Conservation (phyloP, 23 tunicate species). For the Clavelina lepadiformis region DNA sequence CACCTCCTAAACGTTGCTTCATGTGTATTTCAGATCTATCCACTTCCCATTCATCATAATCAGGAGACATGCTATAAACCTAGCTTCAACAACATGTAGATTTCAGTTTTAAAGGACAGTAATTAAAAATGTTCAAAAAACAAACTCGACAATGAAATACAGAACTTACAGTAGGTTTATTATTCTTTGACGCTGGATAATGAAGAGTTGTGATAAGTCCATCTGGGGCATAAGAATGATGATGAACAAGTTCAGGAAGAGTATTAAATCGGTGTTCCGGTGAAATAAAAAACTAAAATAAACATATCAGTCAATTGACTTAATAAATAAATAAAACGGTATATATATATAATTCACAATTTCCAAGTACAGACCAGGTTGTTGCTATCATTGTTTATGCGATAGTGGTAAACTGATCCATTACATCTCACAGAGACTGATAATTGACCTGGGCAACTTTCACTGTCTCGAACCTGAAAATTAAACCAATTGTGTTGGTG, state of each 20-base stretch:
- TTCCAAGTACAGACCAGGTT: conserved; percentile 20
- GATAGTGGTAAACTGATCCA: conserved; percentile 83
- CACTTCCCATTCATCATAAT: conserved; percentile 79
- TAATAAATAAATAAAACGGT: not conserved
- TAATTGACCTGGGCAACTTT: conserved; percentile 83
- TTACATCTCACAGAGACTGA: conserved; percentile 85
- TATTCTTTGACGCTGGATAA: conserved; percentile 77
- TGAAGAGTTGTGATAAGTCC: conserved; percentile 75
- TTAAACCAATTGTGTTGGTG: not conserved
- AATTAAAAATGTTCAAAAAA: not conserved
- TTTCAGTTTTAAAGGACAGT: not conserved
- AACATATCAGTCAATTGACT: not conserved
- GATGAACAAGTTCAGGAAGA: conserved; percentile 86
- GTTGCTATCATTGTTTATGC: conserved; percentile 44
- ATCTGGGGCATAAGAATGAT: conserved; percentile 92
- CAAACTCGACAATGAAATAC: not conserved
- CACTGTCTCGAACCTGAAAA: conserved; percentile 82
- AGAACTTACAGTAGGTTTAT: conserved; percentile 56
- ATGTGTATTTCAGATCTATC: conserved; percentile 77
- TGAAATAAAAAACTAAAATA: conserved; percentile 67
- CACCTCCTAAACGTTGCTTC: conserved; percentile 92
- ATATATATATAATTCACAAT: not conserved
- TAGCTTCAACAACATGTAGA: conserved; percentile 2
- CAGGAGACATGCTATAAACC: conserved; percentile 84
- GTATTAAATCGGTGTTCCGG: conserved; percentile 83